Conservation (phyloP, 2,888 invertebrate species). For the Emmelina monodactyla region DNA sequence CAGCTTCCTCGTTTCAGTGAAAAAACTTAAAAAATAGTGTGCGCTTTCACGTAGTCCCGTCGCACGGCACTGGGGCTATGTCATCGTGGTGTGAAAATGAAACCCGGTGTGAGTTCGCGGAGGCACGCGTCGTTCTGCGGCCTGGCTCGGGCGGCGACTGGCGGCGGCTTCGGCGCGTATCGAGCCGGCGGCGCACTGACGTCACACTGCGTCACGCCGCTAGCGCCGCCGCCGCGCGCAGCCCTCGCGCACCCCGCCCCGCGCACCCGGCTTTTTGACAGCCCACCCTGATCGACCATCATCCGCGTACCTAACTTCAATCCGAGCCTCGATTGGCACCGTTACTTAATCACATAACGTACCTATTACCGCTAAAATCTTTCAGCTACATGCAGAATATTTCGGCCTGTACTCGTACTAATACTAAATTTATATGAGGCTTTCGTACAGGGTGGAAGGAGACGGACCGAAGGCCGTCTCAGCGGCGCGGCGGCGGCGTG, state of each 20-base stretch:
- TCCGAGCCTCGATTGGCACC: too few relatives aligned
- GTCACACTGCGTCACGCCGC: conserved; percentile 73
- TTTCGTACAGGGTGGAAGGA: conserved; percentile 23
- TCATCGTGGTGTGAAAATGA: conserved; percentile 62
- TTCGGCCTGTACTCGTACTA: conserved; percentile 13
- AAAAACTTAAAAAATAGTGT: conserved; percentile 59
- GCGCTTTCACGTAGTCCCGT: conserved; percentile 55
- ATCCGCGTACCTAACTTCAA: conserved; percentile 12
- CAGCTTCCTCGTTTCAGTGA: conserved; percentile 54
- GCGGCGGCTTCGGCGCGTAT: conserved; percentile 67
- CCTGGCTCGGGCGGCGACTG: conserved; percentile 66
- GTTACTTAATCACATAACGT: too few relatives aligned
- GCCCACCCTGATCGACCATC: conserved; percentile 33
- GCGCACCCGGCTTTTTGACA: conserved; percentile 50
- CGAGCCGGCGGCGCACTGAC: conserved; percentile 74
- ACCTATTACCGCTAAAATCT: too few relatives aligned
- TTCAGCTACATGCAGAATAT: conserved; percentile 16
- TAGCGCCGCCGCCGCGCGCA: conserved; percentile 52
- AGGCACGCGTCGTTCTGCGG: conserved; percentile 57
- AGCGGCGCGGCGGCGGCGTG: too few relatives aligned
- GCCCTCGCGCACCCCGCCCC: conserved; percentile 38
- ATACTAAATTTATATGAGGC: conserved; percentile 28
- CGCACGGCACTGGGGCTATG: conserved; percentile 62
- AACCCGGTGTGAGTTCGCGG: conserved; percentile 57
- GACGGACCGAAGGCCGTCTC: conserved; percentile 30